Percentiles rank a stretch among this genome's conserved stretches.
phyloP scores from a whole-genome alignment of 2,888 invertebrate species.

The Linyphia triangularis region DNA sequence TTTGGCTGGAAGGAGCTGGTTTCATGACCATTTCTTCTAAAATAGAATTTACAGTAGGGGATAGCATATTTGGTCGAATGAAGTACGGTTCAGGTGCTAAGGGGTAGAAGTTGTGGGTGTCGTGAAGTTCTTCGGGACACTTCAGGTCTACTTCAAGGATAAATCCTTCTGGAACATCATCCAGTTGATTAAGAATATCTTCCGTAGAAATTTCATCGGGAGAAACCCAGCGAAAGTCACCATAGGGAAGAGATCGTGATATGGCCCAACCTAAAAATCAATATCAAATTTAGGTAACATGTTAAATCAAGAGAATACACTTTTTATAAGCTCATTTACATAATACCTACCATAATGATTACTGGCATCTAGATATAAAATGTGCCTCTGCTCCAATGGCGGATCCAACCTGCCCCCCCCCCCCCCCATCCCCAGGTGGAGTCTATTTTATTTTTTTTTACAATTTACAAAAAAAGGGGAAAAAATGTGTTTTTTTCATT shows the following conservation, averaged over 20 bases:
- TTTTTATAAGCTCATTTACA: background rate
- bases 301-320: background rate
- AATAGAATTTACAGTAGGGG: background rate
- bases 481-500: too few species aligned
- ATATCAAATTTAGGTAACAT: background rate
- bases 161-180: background rate
- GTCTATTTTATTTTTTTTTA: too few species aligned
- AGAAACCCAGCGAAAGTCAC: background rate
- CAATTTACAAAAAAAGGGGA: too few species aligned
- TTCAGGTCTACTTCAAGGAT: background rate
- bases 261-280: background rate
- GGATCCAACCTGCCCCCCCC: too few species aligned
- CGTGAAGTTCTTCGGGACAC: background rate
- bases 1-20: background rate
- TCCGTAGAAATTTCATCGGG: background rate
- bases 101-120: too few species aligned
- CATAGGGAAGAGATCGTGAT: background rate
- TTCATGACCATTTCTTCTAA: background rate
- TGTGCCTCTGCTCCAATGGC: conserved; percentile 75
- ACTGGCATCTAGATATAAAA: conserved; percentile 77
- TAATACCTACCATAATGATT: conserved; percentile 64
- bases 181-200: background rate
- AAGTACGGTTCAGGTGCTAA: background rate
- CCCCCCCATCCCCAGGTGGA: too few species aligned
- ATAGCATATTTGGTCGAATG: background rate